Evolutionary conservation across 53 echinoderm and acorn worm species (phyloP).

Genomic region (Pentamera pediparva): DNA sequence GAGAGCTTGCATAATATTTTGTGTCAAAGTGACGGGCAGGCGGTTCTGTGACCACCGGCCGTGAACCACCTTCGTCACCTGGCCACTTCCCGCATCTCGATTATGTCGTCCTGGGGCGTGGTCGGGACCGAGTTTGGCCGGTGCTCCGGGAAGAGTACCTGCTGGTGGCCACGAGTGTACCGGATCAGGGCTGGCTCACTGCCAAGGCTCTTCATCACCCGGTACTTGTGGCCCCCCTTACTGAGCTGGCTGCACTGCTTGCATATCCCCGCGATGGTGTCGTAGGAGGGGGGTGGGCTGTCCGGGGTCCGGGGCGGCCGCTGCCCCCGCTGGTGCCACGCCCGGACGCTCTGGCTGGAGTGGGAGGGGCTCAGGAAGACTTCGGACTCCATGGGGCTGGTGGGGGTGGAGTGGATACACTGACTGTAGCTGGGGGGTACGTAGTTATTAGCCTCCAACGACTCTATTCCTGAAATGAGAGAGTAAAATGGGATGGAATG

Average conservation of each 20-base stretch:
- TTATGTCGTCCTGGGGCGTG: conserved; percentile 28
- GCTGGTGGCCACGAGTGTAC: neutral
- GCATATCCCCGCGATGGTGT: conserved; percentile 66
- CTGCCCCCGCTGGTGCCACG: conserved; percentile 22
- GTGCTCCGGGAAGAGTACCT: conserved; percentile 2
- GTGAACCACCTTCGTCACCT: neutral
- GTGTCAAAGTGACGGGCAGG: too few species aligned
- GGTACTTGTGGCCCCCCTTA: conserved; percentile 8
- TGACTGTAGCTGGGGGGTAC: conserved; percentile 90
- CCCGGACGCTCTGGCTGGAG: conserved; percentile 52
- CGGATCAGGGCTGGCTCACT: conserved; percentile 29
- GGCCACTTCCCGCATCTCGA: conserved; percentile 23
- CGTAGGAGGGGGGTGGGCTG: conserved; percentile 89
- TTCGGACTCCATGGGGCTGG: conserved; percentile 57
- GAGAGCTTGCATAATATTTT: too few species aligned
- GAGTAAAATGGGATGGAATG: neutral
- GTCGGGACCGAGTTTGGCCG: conserved; percentile 27
- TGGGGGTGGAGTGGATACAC: conserved; percentile 71
- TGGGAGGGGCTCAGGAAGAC: conserved; percentile 75
- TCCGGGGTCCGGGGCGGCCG: conserved; percentile 71
- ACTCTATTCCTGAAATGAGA: conserved; percentile 36
- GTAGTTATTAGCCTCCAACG: conserved; percentile 83
- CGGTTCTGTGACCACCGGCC: too few species aligned
- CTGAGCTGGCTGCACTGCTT: conserved; percentile 55
- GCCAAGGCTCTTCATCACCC: conserved; percentile 18